Evolutionary conservation across 37 sponge, comb jelly and placozoan species (phyloP).

Genomic region (Axinella damicornis): DNA sequence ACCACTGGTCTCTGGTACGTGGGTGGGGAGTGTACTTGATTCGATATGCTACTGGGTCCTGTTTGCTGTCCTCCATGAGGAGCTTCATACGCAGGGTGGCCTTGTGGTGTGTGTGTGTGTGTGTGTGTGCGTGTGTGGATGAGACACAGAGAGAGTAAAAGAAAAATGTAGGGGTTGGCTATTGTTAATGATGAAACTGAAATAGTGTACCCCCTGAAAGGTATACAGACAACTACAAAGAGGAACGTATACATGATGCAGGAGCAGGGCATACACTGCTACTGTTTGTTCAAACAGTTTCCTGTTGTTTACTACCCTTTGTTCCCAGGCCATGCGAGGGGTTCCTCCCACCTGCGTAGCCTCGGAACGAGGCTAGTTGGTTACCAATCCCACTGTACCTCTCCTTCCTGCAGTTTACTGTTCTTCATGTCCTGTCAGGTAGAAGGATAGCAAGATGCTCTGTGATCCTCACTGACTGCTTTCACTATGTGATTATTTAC

Average conservation of each 20-base stretch:
- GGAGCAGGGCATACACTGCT: too few relatives aligned
- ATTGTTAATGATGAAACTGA: not conserved
- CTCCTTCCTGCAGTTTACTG: constrained; percentile 93
- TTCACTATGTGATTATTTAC: too few relatives aligned
- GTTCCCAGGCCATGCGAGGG: too few relatives aligned
- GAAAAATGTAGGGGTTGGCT: too few relatives aligned
- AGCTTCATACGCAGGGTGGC: constrained; percentile 96
- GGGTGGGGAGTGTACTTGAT: constrained; percentile 95
- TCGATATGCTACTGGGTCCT: constrained; percentile 98
- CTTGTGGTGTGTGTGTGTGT: not conserved
- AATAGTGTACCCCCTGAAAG: too few relatives aligned
- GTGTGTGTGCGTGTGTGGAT: not conserved
- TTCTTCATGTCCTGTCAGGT: constrained; percentile 88
- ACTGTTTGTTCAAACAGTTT: too few relatives aligned
- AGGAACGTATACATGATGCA: too few relatives aligned
- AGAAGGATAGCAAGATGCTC: not conserved
- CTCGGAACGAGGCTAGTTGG: too few relatives aligned
- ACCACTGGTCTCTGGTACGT: constrained; percentile 86
- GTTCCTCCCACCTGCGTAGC: too few relatives aligned
- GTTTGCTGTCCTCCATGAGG: constrained; percentile 94
- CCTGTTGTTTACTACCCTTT: too few relatives aligned
- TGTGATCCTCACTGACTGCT: too few relatives aligned
- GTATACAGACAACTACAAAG: not conserved
- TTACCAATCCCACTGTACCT: constrained; percentile 46
- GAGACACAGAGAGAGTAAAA: not conserved